Evolutionary conservation across 1,140 invertebrate species (phyloP).

Genomic region (Cyclina sinensis): DNA sequence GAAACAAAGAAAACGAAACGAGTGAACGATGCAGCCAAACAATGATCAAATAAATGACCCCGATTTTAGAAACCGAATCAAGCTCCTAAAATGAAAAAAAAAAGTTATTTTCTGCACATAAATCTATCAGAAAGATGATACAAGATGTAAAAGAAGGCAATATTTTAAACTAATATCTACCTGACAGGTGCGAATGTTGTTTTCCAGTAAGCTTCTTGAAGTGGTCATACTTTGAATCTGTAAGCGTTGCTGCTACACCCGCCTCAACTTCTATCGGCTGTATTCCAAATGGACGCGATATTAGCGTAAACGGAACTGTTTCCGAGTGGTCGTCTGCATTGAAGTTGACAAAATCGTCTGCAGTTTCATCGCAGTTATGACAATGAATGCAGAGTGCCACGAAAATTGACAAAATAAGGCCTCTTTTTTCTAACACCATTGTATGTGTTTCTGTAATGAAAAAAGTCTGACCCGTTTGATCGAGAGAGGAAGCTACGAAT

Average conservation of each 20-base stretch:
- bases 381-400: not conserved
- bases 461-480: not conserved
- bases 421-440: not conserved
- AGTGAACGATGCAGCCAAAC: too few relatives aligned
- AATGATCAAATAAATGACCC: too few relatives aligned
- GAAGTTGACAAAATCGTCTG: constrained; percentile 14
- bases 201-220: constrained; percentile 15
- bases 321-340: not conserved
- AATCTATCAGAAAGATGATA: too few relatives aligned
- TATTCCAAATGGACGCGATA: not conserved
- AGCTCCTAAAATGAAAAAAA: too few relatives aligned
- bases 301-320: not conserved
- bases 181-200: constrained; percentile 45
- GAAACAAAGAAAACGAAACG: too few relatives aligned
- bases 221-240: constrained; percentile 19
- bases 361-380: not conserved
- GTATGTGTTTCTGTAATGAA: not conserved
- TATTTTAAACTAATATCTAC: not conserved
- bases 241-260: not conserved
- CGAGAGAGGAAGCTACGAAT: not conserved
- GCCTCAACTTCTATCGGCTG: not conserved
- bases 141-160: too few relatives aligned
- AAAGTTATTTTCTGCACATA: too few relatives aligned
- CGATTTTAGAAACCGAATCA: too few relatives aligned
- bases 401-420: not conserved